A percentile compares a stretch with the other conserved stretches of the same genome.
Evolutionary conservation across 2,113 vertebrate species (phyloP).

Genomic region (Donacobius atricapilla): DNA sequence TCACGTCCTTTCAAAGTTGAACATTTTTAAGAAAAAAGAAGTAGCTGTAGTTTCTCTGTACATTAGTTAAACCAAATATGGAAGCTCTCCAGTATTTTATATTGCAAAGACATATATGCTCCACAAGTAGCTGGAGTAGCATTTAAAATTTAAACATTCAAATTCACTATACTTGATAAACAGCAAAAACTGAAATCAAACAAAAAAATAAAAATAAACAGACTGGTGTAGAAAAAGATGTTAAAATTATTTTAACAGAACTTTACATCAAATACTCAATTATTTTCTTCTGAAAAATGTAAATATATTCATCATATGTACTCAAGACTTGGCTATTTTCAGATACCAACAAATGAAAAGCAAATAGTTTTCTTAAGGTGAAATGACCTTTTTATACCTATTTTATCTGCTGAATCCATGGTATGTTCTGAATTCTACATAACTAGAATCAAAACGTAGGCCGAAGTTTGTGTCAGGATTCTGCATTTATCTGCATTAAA

Average conservation of each 20-base stretch:
- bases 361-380: not conserved
- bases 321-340: not conserved
- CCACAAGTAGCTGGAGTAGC: not conserved
- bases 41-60: not conserved
- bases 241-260: not conserved
- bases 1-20: not conserved
- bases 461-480: not conserved
- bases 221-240: not conserved
- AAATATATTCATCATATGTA: not conserved
- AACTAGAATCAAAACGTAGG: not conserved
- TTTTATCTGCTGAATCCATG: not conserved
- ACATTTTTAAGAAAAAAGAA: conserved; percentile 12
- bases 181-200: not conserved
- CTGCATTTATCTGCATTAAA: not conserved
- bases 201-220: not conserved
- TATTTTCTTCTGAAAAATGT: not conserved
- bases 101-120: not conserved
- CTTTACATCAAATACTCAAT: not conserved
- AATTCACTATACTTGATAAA: not conserved
- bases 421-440: not conserved
- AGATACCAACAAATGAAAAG: not conserved
- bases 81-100: not conserved
- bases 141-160: not conserved
- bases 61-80: not conserved
- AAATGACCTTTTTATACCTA: not conserved